Evolutionary conservation across 35 echinoderm and acorn worm genomes (phyloP), one percentile per base, ranked within the genome.

Genomic region (Apostichopus japonicus): DNA sequence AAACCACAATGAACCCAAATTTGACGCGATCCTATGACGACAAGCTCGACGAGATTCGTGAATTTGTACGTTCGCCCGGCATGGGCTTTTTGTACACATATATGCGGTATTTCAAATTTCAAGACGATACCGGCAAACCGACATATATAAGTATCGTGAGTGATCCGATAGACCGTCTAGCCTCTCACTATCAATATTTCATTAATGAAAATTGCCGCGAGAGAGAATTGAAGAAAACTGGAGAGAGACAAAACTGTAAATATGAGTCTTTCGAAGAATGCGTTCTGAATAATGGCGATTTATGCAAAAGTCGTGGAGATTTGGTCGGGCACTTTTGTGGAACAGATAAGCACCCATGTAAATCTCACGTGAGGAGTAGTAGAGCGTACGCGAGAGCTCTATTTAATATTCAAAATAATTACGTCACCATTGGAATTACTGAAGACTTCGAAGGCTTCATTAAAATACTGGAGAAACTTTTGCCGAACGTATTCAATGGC

Each of bases 111-210:
- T 53, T 77, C 22, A 15, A 52, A 6, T 67, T 73, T 51, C 54
- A 8, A 56, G 76, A 58, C 23, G 90, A 55, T 53, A 91, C 19
- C 33, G 58, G 55, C 9, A 82, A 56, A 52, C 90, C 90, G 53
- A 91, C 21, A 55, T 91, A 78, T 73, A 91, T 91, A 15, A 91
- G 90, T 56, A 91, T 91, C 58, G 90, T 91, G 5, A 56, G 90
- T 11, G 90, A 91, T 6, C 90, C 90, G 25, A 91, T 91, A 56
- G 90, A 91, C n/a, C 44, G 90, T 16, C 24, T 91, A 15, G 76
- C 90, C 0, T 91, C 90, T n/a, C 54, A 53, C 15, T 91, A 78
- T 67, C 54, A 79, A 14, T 44, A 44, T 44, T 91, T 78, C 24
- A 58, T 91, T 0, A 55, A 79, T 58, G 23, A 52, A 5, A 79